Conservation (phyloP, 30 jellyfish, hydroid and myxozoan species). For the Hydractinia symbiolongicarpus region DNA sequence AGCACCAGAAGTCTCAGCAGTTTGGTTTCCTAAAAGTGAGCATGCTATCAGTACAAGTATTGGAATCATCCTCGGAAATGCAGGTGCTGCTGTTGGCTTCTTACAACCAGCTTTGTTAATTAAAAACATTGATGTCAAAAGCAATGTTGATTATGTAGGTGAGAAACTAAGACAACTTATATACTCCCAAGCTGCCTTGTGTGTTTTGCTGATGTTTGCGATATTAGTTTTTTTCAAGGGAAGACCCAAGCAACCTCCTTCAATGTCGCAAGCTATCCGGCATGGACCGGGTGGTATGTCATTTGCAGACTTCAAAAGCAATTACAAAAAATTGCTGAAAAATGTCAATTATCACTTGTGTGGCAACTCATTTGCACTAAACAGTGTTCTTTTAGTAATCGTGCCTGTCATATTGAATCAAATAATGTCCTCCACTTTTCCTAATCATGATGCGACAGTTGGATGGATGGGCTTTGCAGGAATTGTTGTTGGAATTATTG, state of each 20-base stretch:
- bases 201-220: neutral
- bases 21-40: constrained; percentile 31
- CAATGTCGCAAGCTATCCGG: constrained; percentile 24
- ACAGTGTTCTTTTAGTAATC: constrained; percentile 1
- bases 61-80: constrained; percentile 23
- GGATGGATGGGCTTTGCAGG: constrained; percentile 41
- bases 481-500: constrained; percentile 14
- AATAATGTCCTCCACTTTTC: constrained; percentile 22
- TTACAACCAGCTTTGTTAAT: constrained; percentile 34
- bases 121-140: neutral
- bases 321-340: constrained; percentile 7
- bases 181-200: constrained; percentile 29
- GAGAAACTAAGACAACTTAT: constrained; percentile 3
- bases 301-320: constrained; percentile 1
- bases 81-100: constrained; percentile 37
- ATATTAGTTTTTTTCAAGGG: constrained; percentile 19
- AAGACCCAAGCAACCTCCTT: constrained; percentile 26
- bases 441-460: constrained; percentile 6
- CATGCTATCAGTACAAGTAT: constrained; percentile 36
- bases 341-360: constrained; percentile 8
- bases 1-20: constrained; percentile 34
- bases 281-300: neutral
- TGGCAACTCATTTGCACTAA: constrained; percentile 31
- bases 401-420: constrained; percentile 26
- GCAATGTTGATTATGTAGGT: neutral